Evolutionary conservation across 2,888 invertebrate genomes (phyloP).

Genomic region (Trichacis sp.): DNA sequence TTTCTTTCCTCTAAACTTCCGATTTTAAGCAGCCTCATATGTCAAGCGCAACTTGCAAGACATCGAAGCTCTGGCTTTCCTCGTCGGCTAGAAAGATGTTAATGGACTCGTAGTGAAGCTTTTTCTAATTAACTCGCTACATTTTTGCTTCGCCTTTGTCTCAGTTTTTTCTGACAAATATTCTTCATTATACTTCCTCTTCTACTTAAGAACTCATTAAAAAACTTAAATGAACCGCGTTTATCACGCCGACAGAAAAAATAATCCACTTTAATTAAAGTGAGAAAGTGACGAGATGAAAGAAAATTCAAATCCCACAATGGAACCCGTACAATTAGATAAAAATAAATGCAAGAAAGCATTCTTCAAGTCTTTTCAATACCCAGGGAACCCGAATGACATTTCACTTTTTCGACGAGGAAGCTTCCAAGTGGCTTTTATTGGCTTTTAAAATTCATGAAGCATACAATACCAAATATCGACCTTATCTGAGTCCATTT

Average conservation of each 20-base stretch:
- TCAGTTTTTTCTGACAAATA: slow-evolving; percentile 8
- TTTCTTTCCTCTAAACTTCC: too few relatives aligned
- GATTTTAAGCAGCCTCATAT: neutral
- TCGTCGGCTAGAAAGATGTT: neutral
- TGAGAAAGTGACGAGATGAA: neutral
- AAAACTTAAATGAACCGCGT: slow-evolving; percentile 9
- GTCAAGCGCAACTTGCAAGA: neutral
- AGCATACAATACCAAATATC: slow-evolving; percentile 1
- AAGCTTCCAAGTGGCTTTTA: neutral
- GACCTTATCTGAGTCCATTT: neutral
- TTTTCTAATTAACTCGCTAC: slow-evolving; percentile 10
- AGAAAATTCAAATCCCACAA: neutral
- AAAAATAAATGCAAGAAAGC: too few relatives aligned
- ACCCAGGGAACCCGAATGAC: neutral
- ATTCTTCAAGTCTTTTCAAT: neutral
- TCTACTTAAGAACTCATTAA: slow-evolving; percentile 9
- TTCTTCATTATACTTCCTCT: slow-evolving; percentile 7
- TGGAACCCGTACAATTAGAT: neutral
- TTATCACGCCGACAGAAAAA: slow-evolving; percentile 8
- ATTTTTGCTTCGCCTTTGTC: slow-evolving; percentile 4
- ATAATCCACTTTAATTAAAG: slow-evolving; percentile 5
- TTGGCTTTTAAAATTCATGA: neutral
- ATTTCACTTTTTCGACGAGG: neutral
- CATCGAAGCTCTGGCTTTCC: neutral
- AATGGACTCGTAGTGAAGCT: slow-evolving; percentile 6